phyloP scores from a whole-genome alignment of 2,888 invertebrate genomes.

The Acleris literana region DNA sequence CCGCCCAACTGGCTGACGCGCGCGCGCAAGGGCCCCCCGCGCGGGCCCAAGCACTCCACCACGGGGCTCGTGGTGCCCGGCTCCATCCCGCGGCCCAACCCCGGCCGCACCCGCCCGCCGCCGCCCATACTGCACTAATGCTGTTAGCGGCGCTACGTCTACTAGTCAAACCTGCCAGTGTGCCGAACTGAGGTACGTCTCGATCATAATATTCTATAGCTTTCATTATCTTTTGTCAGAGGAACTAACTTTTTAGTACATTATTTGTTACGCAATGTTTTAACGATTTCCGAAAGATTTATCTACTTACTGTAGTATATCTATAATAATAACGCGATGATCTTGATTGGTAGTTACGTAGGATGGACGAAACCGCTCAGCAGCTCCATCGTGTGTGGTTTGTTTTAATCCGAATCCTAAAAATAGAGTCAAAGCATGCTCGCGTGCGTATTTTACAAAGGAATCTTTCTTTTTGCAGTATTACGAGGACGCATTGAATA shows the following conservation, averaged over 20 bases:
- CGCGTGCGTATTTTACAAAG: background rate
- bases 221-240: too few species aligned
- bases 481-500: constrained; percentile 63
- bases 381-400: too few species aligned
- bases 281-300: too few species aligned
- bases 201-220: too few species aligned
- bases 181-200: constrained; percentile 66
- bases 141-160: constrained; percentile 56
- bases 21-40: constrained; percentile 51
- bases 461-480: constrained; percentile 57
- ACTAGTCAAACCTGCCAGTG: constrained; percentile 80
- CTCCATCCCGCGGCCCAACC: constrained; percentile 62
- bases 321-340: too few species aligned
- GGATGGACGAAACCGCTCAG: too few species aligned
- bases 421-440: background rate
- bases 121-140: constrained; percentile 71
- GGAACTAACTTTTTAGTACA: too few species aligned
- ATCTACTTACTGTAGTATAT: too few species aligned
- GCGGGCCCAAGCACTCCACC: constrained; percentile 45
- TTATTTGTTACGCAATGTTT: too few species aligned
- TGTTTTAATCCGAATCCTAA: too few species aligned
- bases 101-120: constrained; percentile 69
- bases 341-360: too few species aligned
- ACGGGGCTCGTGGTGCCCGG: constrained; percentile 56
- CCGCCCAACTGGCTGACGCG: constrained; percentile 69